Evolutionary conservation across 2,797 vertebrate species (phyloP).

Genomic region (Centropyge bicolor): DNA sequence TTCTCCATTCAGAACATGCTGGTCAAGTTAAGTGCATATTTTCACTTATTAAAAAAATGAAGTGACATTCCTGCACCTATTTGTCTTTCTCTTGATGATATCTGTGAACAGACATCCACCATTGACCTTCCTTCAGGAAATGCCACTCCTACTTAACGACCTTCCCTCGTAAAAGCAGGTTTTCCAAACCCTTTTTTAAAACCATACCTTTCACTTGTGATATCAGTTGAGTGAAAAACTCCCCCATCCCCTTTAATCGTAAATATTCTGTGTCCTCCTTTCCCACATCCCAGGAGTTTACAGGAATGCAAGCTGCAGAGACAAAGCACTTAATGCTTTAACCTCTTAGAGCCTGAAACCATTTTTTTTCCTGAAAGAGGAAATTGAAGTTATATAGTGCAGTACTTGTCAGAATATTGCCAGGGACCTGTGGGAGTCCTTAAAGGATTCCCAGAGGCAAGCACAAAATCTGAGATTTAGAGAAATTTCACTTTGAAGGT

Average conservation of each 20-base stretch:
- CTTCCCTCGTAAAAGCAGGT: background rate
- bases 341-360: background rate
- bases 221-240: slow-evolving; percentile 7
- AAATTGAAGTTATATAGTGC: background rate
- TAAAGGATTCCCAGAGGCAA: background rate
- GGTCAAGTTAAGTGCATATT: background rate
- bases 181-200: background rate
- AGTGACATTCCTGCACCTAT: background rate
- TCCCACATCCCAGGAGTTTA: background rate
- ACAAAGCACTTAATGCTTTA: background rate
- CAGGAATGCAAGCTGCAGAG: slow-evolving; percentile 10
- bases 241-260: background rate
- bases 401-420: slow-evolving; percentile 1
- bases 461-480: background rate
- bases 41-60: background rate
- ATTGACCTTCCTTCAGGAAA: background rate
- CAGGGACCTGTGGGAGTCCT: background rate
- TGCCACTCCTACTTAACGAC: slow-evolving; percentile 5
- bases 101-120: background rate
- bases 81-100: background rate
- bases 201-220: background rate
- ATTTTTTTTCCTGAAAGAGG: background rate
- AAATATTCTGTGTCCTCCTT: background rate
- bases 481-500: background rate
- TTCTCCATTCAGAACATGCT: background rate